These are phyloP conservation scores for Sphaerodactylus townsendi DNA, from an alignment of 2,113 vertebrate species.

Conservation along the genomic window DNA sequence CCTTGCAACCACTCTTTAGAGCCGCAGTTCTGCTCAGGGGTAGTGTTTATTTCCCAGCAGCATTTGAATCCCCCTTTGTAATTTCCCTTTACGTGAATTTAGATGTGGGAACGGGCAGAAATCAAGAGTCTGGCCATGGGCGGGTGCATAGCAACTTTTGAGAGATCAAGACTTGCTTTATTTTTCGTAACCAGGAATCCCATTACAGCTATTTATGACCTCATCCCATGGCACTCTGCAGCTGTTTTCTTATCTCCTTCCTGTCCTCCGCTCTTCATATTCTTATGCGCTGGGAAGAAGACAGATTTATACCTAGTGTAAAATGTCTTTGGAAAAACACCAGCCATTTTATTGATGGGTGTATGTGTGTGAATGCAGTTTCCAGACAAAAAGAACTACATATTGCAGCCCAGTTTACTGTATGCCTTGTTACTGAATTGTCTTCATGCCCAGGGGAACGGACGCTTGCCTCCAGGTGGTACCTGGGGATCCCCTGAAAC, in stretches of 20 bases:
- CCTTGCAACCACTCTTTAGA: neutral
- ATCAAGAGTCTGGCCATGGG: neutral
- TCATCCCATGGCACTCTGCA: neutral
- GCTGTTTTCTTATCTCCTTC: constrained; percentile 15
- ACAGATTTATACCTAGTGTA: neutral
- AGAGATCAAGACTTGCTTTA: neutral
- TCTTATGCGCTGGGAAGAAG: neutral
- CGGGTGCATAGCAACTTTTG: neutral
- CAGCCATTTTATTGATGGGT: neutral
- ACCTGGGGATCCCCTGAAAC: too few species aligned
- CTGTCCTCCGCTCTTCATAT: neutral
- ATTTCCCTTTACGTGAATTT: neutral
- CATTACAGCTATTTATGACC: neutral
- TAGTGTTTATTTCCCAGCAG: neutral
- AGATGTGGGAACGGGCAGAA: neutral
- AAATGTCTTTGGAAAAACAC: neutral
- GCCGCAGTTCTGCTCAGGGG: neutral
- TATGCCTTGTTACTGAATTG: too few species aligned
- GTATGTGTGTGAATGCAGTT: neutral
- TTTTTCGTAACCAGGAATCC: neutral
- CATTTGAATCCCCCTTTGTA: neutral
- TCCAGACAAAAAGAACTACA: neutral
- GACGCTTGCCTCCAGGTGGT: too few species aligned
- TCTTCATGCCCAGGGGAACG: too few species aligned
- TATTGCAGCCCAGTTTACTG: neutral